Evolutionary conservation across 2,888 invertebrate species (phyloP), one percentile per base, ranked within the genome.

Genomic region (Subacronicta megacephala): DNA sequence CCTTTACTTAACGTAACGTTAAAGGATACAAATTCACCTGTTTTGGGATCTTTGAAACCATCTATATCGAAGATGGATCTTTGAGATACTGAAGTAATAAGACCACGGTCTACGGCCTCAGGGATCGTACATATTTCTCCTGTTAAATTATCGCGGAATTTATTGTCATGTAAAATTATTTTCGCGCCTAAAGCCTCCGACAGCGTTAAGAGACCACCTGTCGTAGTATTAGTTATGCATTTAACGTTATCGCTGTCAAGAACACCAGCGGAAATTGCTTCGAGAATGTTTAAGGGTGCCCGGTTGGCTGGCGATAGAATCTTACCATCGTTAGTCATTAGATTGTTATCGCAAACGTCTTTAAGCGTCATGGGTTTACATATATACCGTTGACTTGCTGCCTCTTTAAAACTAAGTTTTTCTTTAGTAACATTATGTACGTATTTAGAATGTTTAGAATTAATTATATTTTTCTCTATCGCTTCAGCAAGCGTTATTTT

Each of bases 61-160:
- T 98, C 98, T 62, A 99, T 98, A 86, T 98, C 97, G 84, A 99
- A 99, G 74, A 99, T 97, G 1, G 98, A 97, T 87, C 97, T 97
- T 84, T 97, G 97, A 5, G 97, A 96, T 16, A 98, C 97, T 1
- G 98, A 98, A 20, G 97, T 97, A 56, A 99, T 97, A 41, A 98
- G 95, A 67, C 99, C 99, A 59, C 97, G 96, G 81, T 97, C 96
- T 13, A 98, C 98, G 0, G 99, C 99, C 85, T 99, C 98, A 15
- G 96, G 95, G 62, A 99, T 96, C 17, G 96, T 95, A 61, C 97
- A 95, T 13, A 96, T 92, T 89, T 97, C 97, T 41, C 95, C 96
- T 0, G 96, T 97, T 70, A 96, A 94, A 57, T 95, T 95, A 89
- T 98, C 97, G 44, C 95, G 95, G 89, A 97, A 98, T 75, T 95